phyloP scores from a whole-genome alignment of 2,113 vertebrate species.

The Morone saxatilis region DNA sequence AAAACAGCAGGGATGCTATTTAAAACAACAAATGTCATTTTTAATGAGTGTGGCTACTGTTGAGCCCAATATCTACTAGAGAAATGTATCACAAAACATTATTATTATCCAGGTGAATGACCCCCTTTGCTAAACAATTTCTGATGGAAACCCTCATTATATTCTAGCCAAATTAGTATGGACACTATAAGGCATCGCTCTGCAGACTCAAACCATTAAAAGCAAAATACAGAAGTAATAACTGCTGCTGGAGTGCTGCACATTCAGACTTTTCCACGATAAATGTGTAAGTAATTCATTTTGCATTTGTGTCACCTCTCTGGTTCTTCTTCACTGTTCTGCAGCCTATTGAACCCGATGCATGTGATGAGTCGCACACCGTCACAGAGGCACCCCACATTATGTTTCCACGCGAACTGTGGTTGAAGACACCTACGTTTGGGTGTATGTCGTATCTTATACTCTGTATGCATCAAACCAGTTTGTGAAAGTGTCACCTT shows the following conservation, averaged over 20 bases:
- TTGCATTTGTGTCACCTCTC: background rate
- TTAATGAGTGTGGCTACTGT: background rate
- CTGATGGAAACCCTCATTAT: slow-evolving; percentile 4
- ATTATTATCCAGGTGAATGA: background rate
- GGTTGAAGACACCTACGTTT: background rate
- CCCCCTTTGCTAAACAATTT: background rate
- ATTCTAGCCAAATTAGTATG: background rate
- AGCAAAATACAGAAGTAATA: background rate
- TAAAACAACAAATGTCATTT: background rate
- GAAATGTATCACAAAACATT: slow-evolving; percentile 9
- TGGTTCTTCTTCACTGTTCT: background rate
- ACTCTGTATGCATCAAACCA: slow-evolving; percentile 4
- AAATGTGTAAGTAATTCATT: background rate
- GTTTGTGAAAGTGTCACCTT: slow-evolving; percentile 1
- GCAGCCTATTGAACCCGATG: background rate
- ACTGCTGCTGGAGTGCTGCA: no score
- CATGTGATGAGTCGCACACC: background rate
- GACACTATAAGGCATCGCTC: background rate
- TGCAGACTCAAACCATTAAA: background rate
- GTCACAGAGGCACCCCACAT: background rate
- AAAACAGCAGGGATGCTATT: background rate
- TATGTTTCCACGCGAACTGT: background rate
- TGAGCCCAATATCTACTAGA: background rate
- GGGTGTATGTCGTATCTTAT: background rate
- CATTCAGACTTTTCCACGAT: background rate